Evolutionary conservation across 1,140 invertebrate genomes (phyloP).

Genomic region (Bombus superbus): DNA sequence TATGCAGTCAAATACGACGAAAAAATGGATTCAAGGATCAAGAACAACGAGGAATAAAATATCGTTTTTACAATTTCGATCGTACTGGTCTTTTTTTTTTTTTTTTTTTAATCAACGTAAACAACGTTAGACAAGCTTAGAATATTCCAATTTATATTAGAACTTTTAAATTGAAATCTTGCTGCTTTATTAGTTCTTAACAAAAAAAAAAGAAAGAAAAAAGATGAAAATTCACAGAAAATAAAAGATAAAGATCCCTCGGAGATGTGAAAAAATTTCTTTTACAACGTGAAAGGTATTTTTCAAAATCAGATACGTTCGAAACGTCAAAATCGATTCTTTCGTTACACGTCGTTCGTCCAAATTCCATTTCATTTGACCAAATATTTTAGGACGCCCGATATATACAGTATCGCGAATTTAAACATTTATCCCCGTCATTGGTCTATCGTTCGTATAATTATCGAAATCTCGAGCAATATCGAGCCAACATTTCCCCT

Average conservation of each 20-base stretch:
- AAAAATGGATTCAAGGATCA: not conserved
- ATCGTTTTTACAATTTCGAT: not conserved
- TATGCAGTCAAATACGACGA: not conserved
- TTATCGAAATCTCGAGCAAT: constrained; percentile 3
- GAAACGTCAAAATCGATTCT: not conserved
- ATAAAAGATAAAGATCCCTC: not conserved
- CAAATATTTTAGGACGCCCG: not conserved
- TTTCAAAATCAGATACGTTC: not conserved
- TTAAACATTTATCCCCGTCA: not conserved
- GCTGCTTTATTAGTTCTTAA: not conserved
- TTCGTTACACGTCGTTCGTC: not conserved
- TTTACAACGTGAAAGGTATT: too few species aligned
- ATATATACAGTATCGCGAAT: not conserved
- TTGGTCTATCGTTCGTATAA: not conserved
- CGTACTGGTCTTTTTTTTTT: not conserved
- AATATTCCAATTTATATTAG: not conserved
- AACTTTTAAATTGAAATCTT: not conserved
- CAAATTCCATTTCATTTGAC: too few species aligned
- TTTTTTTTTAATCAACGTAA: too few species aligned
- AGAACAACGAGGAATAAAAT: not conserved
- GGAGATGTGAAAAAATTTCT: not conserved
- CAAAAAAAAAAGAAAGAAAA: not conserved
- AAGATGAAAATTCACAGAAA: not conserved
- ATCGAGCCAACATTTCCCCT: not conserved
- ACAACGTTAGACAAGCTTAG: too few species aligned